phyloP scores from a whole-genome alignment of 2,113 vertebrate species.

The Orientallactaga bullata region DNA sequence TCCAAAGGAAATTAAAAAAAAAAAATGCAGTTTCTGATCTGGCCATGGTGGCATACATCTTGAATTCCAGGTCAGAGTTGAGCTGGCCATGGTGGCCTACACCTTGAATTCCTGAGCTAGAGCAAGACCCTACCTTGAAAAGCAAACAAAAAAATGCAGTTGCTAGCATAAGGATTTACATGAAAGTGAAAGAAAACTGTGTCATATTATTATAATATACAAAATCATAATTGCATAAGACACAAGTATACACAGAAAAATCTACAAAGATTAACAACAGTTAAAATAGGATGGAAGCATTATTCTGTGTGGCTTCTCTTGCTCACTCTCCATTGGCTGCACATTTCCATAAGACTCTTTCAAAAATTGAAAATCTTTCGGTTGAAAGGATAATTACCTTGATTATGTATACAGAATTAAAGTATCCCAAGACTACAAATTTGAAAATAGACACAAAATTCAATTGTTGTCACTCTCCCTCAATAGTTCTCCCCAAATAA shows the following conservation, averaged over 20 bases:
- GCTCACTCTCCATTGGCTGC: too few relatives aligned
- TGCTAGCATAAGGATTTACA: not conserved
- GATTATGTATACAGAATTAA: not conserved
- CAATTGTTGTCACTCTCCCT: not conserved
- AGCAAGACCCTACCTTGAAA: too few relatives aligned
- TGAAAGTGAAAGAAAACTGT: not conserved
- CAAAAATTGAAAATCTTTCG: not conserved
- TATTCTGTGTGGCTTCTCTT: not conserved
- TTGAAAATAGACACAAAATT: not conserved
- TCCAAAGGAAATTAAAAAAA: not conserved
- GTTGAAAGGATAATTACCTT: not conserved
- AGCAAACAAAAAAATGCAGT: not conserved
- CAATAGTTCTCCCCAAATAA: not conserved
- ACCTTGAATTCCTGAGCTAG: too few relatives aligned
- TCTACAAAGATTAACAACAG: not conserved
- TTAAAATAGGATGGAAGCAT: not conserved
- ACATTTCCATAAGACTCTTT: not conserved
- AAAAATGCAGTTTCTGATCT: not conserved
- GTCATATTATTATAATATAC: not conserved
- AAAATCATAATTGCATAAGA: constrained; percentile 5
- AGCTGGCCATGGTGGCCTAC: too few relatives aligned
- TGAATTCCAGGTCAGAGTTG: too few relatives aligned
- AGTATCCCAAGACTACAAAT: not conserved
- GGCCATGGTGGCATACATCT: too few relatives aligned
- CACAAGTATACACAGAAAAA: not conserved